phyloP scores from a whole-genome alignment of 2,797 vertebrate genomes.

The Peromyscus aztecus region DNA sequence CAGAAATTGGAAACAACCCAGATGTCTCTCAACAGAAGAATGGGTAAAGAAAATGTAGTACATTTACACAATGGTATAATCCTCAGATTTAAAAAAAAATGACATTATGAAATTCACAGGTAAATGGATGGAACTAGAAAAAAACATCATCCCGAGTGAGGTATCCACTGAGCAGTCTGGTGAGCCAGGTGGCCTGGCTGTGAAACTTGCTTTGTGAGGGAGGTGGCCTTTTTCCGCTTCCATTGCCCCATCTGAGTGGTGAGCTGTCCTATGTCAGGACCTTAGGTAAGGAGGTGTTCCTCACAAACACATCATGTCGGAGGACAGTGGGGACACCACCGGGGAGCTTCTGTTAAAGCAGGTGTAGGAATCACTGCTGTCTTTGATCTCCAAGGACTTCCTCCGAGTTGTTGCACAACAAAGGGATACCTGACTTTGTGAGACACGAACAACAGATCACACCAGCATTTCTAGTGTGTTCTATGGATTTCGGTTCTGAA shows the following conservation, averaged over 20 bases:
- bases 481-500: constrained; percentile 80
- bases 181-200: rapidly evolving
- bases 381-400: constrained; percentile 73
- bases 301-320: constrained; percentile 69
- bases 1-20: not conserved
- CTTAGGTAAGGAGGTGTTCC: constrained; percentile 79
- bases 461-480: constrained; percentile 80
- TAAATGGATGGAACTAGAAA: not conserved
- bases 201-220: not conserved
- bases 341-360: constrained; percentile 82
- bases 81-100: not conserved
- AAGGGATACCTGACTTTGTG: constrained; percentile 72
- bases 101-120: not conserved
- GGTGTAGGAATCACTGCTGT: constrained; percentile 64
- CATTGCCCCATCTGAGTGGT: not conserved
- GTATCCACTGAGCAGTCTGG: not conserved
- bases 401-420: constrained; percentile 75
- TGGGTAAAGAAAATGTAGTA: not conserved
- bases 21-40: not conserved
- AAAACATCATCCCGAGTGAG: not conserved
- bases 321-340: constrained; percentile 34
- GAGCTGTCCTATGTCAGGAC: constrained; percentile 62
- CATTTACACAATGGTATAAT: not conserved
- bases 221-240: not conserved
- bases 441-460: constrained; percentile 61